These are phyloP conservation scores for Montipora capitata DNA, from an alignment of 92 coral and sea anemone genomes.

Conservation along the genomic window DNA sequence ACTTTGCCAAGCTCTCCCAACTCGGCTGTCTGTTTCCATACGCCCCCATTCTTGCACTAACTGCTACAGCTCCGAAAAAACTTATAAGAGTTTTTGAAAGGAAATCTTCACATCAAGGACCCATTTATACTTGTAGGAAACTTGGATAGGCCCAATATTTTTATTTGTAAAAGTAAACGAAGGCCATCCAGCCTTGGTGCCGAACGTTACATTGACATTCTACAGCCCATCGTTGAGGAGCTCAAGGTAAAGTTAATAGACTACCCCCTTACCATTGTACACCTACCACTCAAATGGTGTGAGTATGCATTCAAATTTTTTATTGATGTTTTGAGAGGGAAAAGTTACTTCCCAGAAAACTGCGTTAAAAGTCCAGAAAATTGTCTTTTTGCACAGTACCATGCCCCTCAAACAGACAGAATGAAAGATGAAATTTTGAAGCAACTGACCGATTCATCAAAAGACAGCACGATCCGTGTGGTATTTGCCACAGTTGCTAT, in stretches of 20 bases:
- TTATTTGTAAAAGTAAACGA: constrained; percentile 48
- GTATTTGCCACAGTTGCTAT: constrained; percentile 75
- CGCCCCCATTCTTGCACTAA: constrained; percentile 55
- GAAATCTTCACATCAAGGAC: constrained; percentile 1
- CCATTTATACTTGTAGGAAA: constrained; percentile 39
- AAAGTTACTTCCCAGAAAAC: constrained; percentile 48
- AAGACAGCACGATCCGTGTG: constrained; percentile 45
- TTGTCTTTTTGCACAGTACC: constrained; percentile 63
- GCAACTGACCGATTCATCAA: constrained; percentile 37
- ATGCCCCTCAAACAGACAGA: constrained; percentile 71
- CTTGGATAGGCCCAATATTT: constrained; percentile 53
- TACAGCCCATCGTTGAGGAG: constrained; percentile 40
- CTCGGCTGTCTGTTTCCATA: constrained; percentile 40
- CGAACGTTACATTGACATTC: constrained; percentile 44
- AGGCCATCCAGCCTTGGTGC: constrained; percentile 38
- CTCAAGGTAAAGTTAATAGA: constrained; percentile 22
- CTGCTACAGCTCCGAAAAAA: constrained; percentile 62
- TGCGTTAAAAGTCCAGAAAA: constrained; percentile 40
- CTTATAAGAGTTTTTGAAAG: not conserved
- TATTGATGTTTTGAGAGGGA: constrained; percentile 22
- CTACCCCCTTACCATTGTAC: constrained; percentile 60
- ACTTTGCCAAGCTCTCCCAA: constrained; percentile 46
- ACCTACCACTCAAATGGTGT: constrained; percentile 68
- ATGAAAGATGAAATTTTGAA: constrained; percentile 63
- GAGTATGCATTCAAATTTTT: constrained; percentile 65